phyloP scores from a whole-genome alignment of 1,140 invertebrate species.

The Ips typographus region DNA sequence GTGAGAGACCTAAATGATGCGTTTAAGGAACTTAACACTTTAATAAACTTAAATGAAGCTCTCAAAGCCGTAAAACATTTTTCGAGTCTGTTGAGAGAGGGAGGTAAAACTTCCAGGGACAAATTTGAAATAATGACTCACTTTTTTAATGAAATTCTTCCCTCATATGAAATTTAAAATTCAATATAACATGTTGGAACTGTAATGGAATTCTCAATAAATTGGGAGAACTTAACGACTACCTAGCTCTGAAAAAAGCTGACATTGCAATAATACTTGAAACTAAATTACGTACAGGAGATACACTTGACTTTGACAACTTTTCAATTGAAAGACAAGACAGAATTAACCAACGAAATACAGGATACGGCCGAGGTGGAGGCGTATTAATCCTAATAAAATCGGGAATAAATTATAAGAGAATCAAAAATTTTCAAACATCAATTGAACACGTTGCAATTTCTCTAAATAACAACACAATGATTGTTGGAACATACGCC shows the following conservation, averaged over 20 bases:
- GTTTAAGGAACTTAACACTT: conserved; percentile 10
- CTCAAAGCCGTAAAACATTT: conserved; percentile 2
- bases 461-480: no score
- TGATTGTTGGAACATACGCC: no score
- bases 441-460: no score
- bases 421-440: no score
- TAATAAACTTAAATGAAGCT: conserved; percentile 12
- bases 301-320: no score
- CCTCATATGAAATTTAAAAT: conserved; percentile 4
- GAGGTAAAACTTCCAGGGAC: not conserved
- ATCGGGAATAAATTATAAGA: no score
- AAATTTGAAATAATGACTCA: conserved; percentile 2
- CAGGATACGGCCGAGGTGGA: no score
- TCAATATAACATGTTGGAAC: conserved; percentile 16
- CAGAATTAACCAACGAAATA: no score
- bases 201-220: conserved; percentile 12
- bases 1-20: conserved; percentile 11
- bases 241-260: not conserved
- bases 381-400: no score
- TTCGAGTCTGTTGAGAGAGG: not conserved
- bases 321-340: no score
- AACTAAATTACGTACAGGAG: conserved; percentile 12
- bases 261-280: conserved; percentile 5
- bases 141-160: conserved; percentile 7
- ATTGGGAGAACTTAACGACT: conserved; percentile 12